Conservation (phyloP, 2,797 vertebrate species). For the Siniperca scherzeri region DNA sequence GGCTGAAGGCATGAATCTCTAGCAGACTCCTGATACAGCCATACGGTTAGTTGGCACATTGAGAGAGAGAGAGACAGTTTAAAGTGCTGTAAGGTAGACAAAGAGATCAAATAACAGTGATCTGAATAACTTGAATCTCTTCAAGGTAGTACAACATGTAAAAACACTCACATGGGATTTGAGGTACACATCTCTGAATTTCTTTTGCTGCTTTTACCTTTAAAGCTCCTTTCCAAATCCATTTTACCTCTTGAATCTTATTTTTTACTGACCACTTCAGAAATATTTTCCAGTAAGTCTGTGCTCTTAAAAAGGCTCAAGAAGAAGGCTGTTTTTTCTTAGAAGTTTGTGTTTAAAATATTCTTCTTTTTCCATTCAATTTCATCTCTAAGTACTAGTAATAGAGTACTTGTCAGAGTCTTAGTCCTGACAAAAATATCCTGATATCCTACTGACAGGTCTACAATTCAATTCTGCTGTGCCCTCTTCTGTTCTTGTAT, state of each 20-base stretch:
- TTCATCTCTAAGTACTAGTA: not conserved
- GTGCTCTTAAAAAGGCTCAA: not conserved
- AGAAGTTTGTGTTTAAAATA: not conserved
- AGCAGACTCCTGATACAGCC: slow-evolving; percentile 28
- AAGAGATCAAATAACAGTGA: slow-evolving; percentile 23
- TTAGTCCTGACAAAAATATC: slow-evolving; percentile 29
- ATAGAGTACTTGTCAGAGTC: slow-evolving; percentile 6
- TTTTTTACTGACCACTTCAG: not conserved
- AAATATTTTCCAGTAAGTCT: not conserved
- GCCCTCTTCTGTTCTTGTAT: slow-evolving; percentile 24
- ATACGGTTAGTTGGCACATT: slow-evolving; percentile 24
- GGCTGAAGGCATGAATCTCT: slow-evolving; percentile 43
- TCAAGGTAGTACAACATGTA: not conserved
- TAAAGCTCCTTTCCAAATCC: slow-evolving; percentile 38
- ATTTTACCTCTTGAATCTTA: not conserved
- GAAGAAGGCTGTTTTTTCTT: not conserved
- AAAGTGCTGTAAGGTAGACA: slow-evolving; percentile 2
- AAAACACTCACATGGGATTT: slow-evolving; percentile 21
- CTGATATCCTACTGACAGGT: slow-evolving; percentile 47
- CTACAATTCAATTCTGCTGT: slow-evolving; percentile 57
- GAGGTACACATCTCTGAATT: slow-evolving; percentile 6
- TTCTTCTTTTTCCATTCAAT: slow-evolving; percentile 8
- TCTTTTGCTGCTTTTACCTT: slow-evolving; percentile 7
- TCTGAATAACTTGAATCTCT: slow-evolving; percentile 26
- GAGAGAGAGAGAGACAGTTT: not conserved